phyloP scores from a whole-genome alignment of 2,113 vertebrate species.

The Ramphastos sulfuratus region DNA sequence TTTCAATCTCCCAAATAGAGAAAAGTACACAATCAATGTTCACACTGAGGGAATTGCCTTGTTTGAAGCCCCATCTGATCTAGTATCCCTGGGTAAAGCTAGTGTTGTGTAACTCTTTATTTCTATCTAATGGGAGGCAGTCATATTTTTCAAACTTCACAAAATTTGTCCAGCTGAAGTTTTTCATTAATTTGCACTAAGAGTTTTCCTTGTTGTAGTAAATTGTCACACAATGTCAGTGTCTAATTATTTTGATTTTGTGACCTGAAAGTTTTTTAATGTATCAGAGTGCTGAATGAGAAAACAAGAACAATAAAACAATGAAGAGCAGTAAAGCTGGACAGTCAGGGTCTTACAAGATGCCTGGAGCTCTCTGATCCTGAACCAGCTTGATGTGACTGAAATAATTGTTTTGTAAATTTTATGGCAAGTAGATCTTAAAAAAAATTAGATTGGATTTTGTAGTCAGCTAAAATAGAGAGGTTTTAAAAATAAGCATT shows the following conservation, averaged over 20 bases:
- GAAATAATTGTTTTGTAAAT: neutral
- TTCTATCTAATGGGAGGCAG: neutral
- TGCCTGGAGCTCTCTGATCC: neutral
- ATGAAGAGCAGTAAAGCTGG: neutral
- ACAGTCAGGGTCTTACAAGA: neutral
- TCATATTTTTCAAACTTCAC: neutral
- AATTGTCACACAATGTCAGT: neutral
- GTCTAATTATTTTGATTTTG: neutral
- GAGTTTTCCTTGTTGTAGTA: neutral
- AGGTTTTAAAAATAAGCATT: accelerated
- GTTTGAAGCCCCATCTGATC: neutral
- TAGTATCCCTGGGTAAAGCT: neutral
- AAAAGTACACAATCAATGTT: neutral
- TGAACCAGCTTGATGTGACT: accelerated
- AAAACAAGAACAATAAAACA: neutral
- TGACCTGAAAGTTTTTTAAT: neutral
- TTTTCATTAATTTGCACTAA: neutral
- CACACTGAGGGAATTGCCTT: neutral
- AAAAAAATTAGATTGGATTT: neutral
- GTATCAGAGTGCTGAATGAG: neutral
- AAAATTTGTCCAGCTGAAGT: neutral
- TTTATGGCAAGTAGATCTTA: neutral
- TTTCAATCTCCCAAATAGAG: neutral
- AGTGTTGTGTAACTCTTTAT: neutral
- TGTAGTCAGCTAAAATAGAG: neutral